These are phyloP conservation scores for Semnopithecus entellus DNA, from an alignment of 2,113 vertebrate genomes.

Conservation along the genomic window DNA sequence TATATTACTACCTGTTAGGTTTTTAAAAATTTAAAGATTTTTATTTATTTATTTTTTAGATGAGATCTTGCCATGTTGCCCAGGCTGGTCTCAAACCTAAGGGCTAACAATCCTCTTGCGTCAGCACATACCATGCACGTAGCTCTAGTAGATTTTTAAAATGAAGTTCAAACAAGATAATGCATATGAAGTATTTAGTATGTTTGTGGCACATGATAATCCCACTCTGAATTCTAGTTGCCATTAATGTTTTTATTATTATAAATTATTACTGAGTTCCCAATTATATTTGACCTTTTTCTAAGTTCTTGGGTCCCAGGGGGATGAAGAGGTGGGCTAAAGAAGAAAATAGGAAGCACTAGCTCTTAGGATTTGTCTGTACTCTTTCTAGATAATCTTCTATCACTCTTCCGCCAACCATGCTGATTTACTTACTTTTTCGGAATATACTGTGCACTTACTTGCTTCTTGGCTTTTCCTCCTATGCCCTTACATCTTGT, in stretches of 20 bases:
- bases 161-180: background rate
- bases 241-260: background rate
- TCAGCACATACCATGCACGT: no score
- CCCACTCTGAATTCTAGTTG: background rate
- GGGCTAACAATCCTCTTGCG: no score
- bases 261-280: background rate
- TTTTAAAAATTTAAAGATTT: background rate
- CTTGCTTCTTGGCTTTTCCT: slow-evolving; percentile 6
- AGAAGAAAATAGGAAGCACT: background rate
- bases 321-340: background rate
- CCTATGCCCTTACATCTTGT: background rate
- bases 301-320: background rate
- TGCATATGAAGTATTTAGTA: background rate
- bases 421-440: background rate
- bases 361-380: background rate
- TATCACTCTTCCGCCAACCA: background rate
- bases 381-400: background rate
- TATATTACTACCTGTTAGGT: background rate
- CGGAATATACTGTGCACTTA: background rate
- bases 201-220: background rate
- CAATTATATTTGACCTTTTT: background rate
- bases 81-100: no score
- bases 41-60: background rate
- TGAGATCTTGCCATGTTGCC: no score
- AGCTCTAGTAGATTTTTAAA: background rate